Evolutionary conservation across 2,113 vertebrate species (phyloP).

Genomic region (Poicephalus gulielmi): DNA sequence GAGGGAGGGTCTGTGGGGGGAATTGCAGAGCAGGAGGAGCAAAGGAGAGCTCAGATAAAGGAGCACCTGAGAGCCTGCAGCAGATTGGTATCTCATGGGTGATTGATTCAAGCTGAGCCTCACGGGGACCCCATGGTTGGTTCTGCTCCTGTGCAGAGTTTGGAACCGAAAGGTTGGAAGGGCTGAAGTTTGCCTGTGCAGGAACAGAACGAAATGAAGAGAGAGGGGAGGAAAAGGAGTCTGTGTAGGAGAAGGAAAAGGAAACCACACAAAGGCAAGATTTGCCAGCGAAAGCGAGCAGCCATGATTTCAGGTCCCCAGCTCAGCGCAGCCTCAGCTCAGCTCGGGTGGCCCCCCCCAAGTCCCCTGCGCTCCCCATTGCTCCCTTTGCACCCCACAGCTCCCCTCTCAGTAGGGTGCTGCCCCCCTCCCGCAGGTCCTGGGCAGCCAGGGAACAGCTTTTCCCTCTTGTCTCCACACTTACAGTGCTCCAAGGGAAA

Average conservation of each 20-base stretch:
- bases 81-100: conserved; percentile 30
- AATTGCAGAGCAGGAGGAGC: background rate
- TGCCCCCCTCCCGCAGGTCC: background rate
- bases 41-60: background rate
- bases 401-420: background rate
- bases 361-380: background rate
- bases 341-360: accelerated
- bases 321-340: background rate
- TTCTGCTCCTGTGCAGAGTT: background rate
- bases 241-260: background rate
- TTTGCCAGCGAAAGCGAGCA: background rate
- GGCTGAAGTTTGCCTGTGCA: background rate
- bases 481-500: background rate
- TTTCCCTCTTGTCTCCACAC: background rate
- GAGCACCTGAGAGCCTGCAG: conserved; percentile 9
- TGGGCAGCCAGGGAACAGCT: background rate
- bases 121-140: background rate
- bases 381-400: background rate
- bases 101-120: conserved; percentile 30
- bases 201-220: conserved; percentile 16
- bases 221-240: background rate
- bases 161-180: conserved; percentile 17
- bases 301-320: conserved; percentile 31
- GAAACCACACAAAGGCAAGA: conserved; percentile 61
- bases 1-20: background rate